Conservation (phyloP, 2,888 invertebrate species). For the Apoda limacodes region DNA sequence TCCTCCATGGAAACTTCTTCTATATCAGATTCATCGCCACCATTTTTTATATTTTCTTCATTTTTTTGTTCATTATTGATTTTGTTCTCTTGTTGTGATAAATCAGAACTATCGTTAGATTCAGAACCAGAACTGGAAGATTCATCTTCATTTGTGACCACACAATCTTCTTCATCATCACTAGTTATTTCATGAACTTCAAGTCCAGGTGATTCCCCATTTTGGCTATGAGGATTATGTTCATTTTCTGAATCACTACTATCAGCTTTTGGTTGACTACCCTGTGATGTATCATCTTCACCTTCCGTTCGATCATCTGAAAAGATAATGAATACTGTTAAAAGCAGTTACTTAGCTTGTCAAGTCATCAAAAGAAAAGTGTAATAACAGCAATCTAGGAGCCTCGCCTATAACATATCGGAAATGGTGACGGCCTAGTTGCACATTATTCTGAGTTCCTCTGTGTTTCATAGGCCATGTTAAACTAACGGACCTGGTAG, state of each 20-base stretch:
- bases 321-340: slow-evolving; percentile 12
- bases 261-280: slow-evolving; percentile 58
- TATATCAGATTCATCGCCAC: slow-evolving; percentile 72
- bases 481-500: too few species aligned
- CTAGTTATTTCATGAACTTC: slow-evolving; percentile 68
- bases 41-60: slow-evolving; percentile 65
- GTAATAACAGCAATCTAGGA: too few species aligned
- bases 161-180: slow-evolving; percentile 70
- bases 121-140: slow-evolving; percentile 67
- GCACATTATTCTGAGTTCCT: too few species aligned
- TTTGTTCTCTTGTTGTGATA: slow-evolving; percentile 52
- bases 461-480: too few species aligned
- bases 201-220: slow-evolving; percentile 46
- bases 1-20: slow-evolving; percentile 78
- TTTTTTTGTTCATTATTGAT: slow-evolving; percentile 63
- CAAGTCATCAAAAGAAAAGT: neutral
- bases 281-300: slow-evolving; percentile 62
- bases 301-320: slow-evolving; percentile 63
- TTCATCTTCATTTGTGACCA: slow-evolving; percentile 63
- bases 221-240: slow-evolving; percentile 50
- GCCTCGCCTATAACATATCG: too few species aligned
- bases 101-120: slow-evolving; percentile 72
- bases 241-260: slow-evolving; percentile 54
- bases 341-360: neutral
- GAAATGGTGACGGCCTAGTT: too few species aligned